Evolutionary conservation across 2,888 invertebrate genomes (phyloP).

Genomic region (Diarsia dahlii): DNA sequence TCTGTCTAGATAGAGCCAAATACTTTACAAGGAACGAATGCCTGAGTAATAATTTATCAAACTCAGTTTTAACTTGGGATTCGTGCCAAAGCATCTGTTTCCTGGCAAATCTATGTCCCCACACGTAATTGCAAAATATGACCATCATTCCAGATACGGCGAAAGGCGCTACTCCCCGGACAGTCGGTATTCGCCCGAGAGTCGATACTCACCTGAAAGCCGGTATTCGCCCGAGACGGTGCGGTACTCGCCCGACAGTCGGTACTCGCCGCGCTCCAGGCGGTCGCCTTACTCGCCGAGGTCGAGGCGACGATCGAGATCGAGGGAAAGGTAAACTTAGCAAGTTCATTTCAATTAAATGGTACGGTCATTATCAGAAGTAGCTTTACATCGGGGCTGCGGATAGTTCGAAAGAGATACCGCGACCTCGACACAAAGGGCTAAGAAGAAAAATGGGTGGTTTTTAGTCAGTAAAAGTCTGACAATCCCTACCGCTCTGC

Average conservation of each 20-base stretch:
- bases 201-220: constrained; percentile 90
- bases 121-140: background rate
- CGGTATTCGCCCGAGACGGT: constrained; percentile 86
- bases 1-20: background rate
- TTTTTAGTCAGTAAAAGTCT: too few species aligned
- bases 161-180: constrained; percentile 90
- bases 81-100: background rate
- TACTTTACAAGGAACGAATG: background rate
- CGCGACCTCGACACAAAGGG: too few species aligned
- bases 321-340: constrained; percentile 77
- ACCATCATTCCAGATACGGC: constrained; percentile 71
- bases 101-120: background rate
- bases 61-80: background rate
- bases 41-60: constrained; percentile 82
- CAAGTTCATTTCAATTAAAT: too few species aligned
- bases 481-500: too few species aligned
- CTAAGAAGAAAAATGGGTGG: too few species aligned
- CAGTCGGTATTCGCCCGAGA: constrained; percentile 81
- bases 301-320: constrained; percentile 79
- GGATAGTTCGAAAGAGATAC: too few species aligned
- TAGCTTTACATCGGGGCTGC: too few species aligned
- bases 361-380: too few species aligned
- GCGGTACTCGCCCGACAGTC: constrained; percentile 86
- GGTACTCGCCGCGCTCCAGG: constrained; percentile 79
- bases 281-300: constrained; percentile 78